Evolutionary conservation across 2,888 invertebrate species (phyloP).

Genomic region (Erannis defoliaria): DNA sequence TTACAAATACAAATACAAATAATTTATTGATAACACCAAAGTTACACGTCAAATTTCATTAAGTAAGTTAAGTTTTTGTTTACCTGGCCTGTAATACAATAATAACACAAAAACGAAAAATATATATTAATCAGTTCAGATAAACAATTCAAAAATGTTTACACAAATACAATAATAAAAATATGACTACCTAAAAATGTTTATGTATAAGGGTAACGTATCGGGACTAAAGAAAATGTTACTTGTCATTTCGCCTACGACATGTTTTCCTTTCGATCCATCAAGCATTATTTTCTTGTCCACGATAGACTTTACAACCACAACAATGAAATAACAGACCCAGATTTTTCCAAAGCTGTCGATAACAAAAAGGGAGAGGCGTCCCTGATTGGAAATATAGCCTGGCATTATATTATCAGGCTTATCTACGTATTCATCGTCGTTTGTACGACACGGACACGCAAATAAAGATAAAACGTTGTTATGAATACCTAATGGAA

Average conservation of each 20-base stretch:
- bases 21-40: too few species aligned
- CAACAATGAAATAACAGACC: conserved; percentile 44
- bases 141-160: background rate
- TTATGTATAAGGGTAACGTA: background rate
- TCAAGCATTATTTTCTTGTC: background rate
- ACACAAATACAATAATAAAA: background rate
- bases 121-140: too few species aligned
- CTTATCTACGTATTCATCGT: conserved; percentile 28
- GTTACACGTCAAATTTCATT: too few species aligned
- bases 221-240: background rate
- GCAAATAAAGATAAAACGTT: background rate
- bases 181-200: background rate
- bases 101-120: too few species aligned
- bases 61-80: too few species aligned
- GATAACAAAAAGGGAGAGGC: conserved; percentile 43
- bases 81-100: too few species aligned
- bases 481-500: background rate
- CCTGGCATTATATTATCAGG: conserved; percentile 17
- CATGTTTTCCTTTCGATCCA: background rate
- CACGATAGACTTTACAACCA: background rate
- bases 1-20: too few species aligned
- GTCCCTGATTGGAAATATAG: conserved; percentile 32
- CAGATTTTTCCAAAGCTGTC: conserved; percentile 44
- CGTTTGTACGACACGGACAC: conserved; percentile 3
- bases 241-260: background rate